Evolutionary conservation across 30 jellyfish, hydroid and myxozoan species (phyloP).

Genomic region (Chrysaora quinquecirrha): DNA sequence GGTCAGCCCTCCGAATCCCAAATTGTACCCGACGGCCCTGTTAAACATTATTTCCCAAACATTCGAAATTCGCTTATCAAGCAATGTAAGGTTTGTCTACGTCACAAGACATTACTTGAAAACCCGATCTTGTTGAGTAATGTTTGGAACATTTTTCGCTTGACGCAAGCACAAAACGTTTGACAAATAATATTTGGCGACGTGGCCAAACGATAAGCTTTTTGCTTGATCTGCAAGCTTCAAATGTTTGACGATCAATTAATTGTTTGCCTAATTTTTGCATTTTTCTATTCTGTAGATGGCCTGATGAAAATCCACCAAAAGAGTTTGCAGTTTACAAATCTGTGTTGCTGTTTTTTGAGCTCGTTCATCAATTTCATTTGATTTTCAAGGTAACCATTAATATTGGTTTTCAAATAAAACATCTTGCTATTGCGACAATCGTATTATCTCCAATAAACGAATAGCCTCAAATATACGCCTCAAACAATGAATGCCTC

Average conservation of each 20-base stretch:
- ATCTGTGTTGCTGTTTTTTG: conserved; percentile 78
- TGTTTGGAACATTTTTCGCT: no score
- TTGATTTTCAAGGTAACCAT: conserved; percentile 83
- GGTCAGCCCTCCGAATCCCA: no score
- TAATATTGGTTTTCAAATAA: background rate
- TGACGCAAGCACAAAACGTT: background rate
- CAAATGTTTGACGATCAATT: background rate
- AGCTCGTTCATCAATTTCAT: conserved; percentile 80
- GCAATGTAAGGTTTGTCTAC: no score
- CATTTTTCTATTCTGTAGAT: background rate
- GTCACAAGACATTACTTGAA: no score
- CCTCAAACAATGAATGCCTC: background rate
- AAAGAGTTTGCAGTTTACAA: conserved; percentile 85
- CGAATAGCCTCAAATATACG: background rate
- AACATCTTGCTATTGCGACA: background rate
- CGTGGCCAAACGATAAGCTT: background rate
- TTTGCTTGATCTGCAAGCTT: background rate
- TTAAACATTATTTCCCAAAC: no score
- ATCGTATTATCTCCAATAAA: no score
- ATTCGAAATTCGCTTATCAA: no score
- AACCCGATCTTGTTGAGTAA: background rate
- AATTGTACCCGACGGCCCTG: no score
- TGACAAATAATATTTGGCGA: no score
- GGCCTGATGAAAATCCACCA: conserved; percentile 65
- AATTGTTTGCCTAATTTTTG: background rate